Evolutionary conservation across 2,888 invertebrate species (phyloP).

Genomic region (Hirtodrosophila confusa): DNA sequence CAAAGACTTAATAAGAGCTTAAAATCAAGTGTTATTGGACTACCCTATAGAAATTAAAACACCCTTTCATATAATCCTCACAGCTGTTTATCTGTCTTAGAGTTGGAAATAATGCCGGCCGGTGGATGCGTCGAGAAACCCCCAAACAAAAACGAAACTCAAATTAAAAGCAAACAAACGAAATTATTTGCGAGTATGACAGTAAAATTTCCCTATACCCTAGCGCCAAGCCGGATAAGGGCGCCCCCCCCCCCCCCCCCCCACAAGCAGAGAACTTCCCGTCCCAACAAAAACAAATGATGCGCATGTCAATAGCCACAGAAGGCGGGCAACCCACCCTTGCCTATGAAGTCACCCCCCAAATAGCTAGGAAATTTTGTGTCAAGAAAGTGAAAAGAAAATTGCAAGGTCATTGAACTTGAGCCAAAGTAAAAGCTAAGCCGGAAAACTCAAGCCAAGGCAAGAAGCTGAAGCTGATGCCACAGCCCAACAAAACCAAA

Average conservation of each 20-base stretch:
- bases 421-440: slow-evolving; percentile 51
- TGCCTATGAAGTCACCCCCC: slow-evolving; percentile 26
- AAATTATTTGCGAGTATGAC: slow-evolving; percentile 37
- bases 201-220: slow-evolving; percentile 22
- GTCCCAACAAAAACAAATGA: slow-evolving; percentile 32
- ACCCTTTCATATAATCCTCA: too few relatives aligned
- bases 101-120: slow-evolving; percentile 48
- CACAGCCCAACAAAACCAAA: neutral
- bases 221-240: neutral
- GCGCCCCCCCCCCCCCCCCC: neutral
- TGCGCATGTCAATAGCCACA: slow-evolving; percentile 65
- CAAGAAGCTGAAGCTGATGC: slow-evolving; percentile 33
- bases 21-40: too few relatives aligned
- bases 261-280: neutral
- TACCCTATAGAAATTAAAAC: too few relatives aligned
- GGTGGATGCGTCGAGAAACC: slow-evolving; percentile 13
- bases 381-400: slow-evolving; percentile 70
- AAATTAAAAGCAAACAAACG: slow-evolving; percentile 51
- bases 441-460: slow-evolving; percentile 37
- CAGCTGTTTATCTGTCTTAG: too few relatives aligned
- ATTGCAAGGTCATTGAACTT: slow-evolving; percentile 76
- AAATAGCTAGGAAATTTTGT: slow-evolving; percentile 46
- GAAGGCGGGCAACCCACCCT: slow-evolving; percentile 54
- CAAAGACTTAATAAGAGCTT: too few relatives aligned
- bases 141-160: slow-evolving; percentile 4